phyloP scores from a whole-genome alignment of 2,113 vertebrate species.

The Myiagra hebetior region DNA sequence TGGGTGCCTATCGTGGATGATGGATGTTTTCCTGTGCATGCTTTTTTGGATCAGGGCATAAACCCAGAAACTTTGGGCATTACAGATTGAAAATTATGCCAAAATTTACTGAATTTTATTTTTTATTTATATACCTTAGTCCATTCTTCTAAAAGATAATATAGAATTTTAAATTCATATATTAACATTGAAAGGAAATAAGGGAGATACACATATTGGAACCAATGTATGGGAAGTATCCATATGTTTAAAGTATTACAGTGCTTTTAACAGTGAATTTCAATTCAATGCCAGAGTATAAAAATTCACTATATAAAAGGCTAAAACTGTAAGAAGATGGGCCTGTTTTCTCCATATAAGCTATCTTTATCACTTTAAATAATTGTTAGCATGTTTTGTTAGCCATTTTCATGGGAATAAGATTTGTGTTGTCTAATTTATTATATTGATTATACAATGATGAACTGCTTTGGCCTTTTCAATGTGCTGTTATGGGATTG shows the following conservation, averaged over 20 bases:
- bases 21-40: neutral
- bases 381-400: neutral
- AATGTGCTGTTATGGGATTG: neutral
- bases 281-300: neutral
- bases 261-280: neutral
- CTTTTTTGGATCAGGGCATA: neutral
- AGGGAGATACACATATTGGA: neutral
- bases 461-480: constrained; percentile 50
- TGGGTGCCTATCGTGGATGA: too few species aligned
- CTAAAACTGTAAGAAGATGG: neutral
- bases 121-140: neutral
- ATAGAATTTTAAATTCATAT: neutral
- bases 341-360: neutral
- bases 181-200: neutral
- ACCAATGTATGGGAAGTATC: neutral
- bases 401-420: constrained; percentile 1
- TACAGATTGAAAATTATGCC: neutral
- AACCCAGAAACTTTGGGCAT: neutral
- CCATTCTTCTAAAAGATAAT: neutral
- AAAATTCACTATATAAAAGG: neutral
- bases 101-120: neutral
- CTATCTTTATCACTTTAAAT: neutral
- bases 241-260: neutral
- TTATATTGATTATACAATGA: constrained; percentile 30
- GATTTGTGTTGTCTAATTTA: constrained; percentile 9